phyloP scores from a whole-genome alignment of 2,888 invertebrate genomes.

The Hydraecia micacea region DNA sequence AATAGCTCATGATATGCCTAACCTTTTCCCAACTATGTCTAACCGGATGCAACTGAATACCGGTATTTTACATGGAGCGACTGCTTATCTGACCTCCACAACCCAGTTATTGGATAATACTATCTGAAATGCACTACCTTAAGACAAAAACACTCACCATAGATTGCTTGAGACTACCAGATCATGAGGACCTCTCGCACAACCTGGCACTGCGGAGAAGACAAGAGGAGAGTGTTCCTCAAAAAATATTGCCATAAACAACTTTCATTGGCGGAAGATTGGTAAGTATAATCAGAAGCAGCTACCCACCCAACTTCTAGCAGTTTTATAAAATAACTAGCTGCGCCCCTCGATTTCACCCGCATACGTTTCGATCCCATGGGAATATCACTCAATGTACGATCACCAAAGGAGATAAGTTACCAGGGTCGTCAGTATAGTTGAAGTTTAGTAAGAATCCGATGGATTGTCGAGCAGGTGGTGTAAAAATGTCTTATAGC shows the following conservation, averaged over 20 bases:
- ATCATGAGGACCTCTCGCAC: neutral
- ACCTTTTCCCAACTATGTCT: rapidly evolving
- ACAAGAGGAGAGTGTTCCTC: neutral
- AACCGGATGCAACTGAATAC: neutral
- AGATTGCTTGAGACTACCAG: neutral
- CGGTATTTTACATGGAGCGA: neutral
- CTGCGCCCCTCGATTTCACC: no score
- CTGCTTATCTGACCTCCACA: neutral
- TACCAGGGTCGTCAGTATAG: no score
- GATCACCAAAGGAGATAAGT: no score
- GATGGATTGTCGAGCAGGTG: no score
- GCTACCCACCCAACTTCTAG: no score
- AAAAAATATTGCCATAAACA: neutral
- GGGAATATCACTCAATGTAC: neutral
- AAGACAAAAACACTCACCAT: neutral
- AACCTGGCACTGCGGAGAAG: neutral
- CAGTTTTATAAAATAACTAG: no score
- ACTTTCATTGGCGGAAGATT: no score
- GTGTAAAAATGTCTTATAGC: no score
- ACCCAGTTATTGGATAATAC: neutral
- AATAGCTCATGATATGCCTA: neutral
- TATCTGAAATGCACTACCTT: neutral
- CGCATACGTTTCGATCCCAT: no score
- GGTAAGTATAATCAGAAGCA: no score
- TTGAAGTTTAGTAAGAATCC: no score